Evolutionary conservation across 2,888 invertebrate species (phyloP).

Genomic region (Euplexia lucipara): DNA sequence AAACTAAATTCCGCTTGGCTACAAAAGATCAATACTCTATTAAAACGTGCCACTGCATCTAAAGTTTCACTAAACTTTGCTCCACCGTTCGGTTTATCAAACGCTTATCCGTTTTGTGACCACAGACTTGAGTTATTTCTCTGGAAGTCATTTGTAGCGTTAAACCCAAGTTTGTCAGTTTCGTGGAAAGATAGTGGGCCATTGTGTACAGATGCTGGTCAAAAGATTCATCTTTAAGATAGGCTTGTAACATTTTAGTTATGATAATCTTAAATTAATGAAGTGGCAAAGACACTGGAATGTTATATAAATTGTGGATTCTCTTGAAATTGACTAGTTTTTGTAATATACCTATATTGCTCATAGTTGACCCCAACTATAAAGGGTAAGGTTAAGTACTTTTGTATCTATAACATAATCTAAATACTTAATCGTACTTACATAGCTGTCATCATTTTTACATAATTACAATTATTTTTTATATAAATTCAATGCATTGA

Average conservation of each 20-base stretch:
- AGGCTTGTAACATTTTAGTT: conserved; percentile 17
- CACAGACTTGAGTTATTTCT: conserved; percentile 52
- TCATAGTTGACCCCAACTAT: too few relatives aligned
- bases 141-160: conserved; percentile 53
- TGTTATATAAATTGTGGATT: neutral
- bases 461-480: too few relatives aligned
- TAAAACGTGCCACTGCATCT: conserved; percentile 40
- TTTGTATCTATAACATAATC: neutral
- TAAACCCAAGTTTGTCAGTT: conserved; percentile 52
- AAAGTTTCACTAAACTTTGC: conserved; percentile 34
- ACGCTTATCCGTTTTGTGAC: conserved; percentile 54
- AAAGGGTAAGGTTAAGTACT: too few relatives aligned
- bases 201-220: conserved; percentile 51
- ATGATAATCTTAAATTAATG: conserved; percentile 11
- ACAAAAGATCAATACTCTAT: conserved; percentile 30
- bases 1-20: neutral
- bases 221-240: conserved; percentile 36
- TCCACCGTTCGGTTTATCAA: conserved; percentile 39
- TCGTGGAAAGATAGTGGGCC: conserved; percentile 35
- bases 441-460: too few relatives aligned
- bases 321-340: too few relatives aligned
- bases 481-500: too few relatives aligned
- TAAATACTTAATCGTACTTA: too few relatives aligned
- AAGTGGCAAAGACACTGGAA: neutral
- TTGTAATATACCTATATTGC: too few relatives aligned